Percentiles rank a stretch among this genome's conserved stretches.
These are phyloP conservation scores for Cyanistes caeruleus DNA, from an alignment of 2,113 vertebrate species.

Conservation along the genomic window DNA sequence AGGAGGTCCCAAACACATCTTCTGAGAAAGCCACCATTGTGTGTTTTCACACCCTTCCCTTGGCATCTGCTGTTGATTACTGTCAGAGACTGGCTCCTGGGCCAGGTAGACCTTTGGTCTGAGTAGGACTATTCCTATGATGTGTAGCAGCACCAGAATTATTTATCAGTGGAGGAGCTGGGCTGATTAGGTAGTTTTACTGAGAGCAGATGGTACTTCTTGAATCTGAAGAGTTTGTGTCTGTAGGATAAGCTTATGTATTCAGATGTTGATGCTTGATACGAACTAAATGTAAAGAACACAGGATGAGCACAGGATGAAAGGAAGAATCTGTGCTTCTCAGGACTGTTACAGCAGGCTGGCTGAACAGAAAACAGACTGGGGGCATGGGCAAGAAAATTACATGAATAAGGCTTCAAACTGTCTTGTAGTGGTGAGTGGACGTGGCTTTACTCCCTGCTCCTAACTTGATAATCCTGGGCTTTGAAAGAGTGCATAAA, in stretches of 20 bases:
- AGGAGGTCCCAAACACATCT: not conserved
- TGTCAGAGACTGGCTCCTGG: not conserved
- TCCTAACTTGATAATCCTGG: not conserved
- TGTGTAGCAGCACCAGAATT: not conserved
- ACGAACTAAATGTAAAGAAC: not conserved
- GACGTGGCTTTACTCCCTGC: not conserved
- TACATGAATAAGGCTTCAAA: not conserved
- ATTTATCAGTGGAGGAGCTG: not conserved
- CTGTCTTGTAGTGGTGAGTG: not conserved
- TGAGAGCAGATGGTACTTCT: not conserved
- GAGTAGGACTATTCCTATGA: accelerated
- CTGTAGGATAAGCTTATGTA: not conserved
- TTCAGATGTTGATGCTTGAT: not conserved
- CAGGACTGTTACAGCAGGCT: not conserved
- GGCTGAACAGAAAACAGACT: not conserved
- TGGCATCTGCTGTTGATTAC: not conserved
- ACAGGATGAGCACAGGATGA: not conserved
- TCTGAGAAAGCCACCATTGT: not conserved
- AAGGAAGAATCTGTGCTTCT: not conserved
- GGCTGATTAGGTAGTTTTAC: not conserved
- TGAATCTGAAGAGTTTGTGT: not conserved
- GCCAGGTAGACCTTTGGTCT: not conserved
- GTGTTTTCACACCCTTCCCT: not conserved
- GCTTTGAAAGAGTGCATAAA: not conserved
- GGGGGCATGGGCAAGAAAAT: not conserved